Evolutionary conservation across 2,113 vertebrate genomes (phyloP).

Genomic region (Boulengeromyrus knoepffleri): DNA sequence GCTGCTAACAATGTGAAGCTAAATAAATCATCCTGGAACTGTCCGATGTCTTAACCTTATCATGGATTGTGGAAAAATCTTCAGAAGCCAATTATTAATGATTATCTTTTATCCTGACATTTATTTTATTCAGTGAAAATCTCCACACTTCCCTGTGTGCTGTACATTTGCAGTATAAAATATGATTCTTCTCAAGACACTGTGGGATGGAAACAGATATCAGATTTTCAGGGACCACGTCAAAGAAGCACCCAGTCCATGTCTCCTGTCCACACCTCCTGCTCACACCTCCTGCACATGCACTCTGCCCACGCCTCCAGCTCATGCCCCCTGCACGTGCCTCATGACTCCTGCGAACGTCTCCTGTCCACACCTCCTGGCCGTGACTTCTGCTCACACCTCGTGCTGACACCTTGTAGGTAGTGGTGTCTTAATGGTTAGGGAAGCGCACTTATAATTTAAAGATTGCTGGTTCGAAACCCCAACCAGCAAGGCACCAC

Average conservation of each 20-base stretch:
- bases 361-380: too few species aligned
- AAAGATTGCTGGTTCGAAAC: too few species aligned
- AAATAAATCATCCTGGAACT: neutral
- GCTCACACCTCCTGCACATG: neutral
- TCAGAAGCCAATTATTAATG: neutral
- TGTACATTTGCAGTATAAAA: neutral
- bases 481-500: too few species aligned
- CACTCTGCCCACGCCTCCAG: too few species aligned
- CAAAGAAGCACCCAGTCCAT: neutral
- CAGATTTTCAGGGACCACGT: neutral
- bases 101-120: neutral
- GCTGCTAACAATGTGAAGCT: neutral
- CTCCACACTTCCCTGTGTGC: neutral
- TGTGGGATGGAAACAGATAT: neutral
- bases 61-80: neutral
- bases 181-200: neutral
- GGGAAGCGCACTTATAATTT: too few species aligned
- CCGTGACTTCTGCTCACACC: too few species aligned
- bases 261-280: too few species aligned
- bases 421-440: too few species aligned
- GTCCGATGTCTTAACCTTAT: neutral
- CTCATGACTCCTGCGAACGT: neutral
- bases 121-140: conserved; percentile 9
- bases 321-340: neutral
- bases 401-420: too few species aligned